phyloP scores from a whole-genome alignment of 2,113 vertebrate species.

The Channa maculata region DNA sequence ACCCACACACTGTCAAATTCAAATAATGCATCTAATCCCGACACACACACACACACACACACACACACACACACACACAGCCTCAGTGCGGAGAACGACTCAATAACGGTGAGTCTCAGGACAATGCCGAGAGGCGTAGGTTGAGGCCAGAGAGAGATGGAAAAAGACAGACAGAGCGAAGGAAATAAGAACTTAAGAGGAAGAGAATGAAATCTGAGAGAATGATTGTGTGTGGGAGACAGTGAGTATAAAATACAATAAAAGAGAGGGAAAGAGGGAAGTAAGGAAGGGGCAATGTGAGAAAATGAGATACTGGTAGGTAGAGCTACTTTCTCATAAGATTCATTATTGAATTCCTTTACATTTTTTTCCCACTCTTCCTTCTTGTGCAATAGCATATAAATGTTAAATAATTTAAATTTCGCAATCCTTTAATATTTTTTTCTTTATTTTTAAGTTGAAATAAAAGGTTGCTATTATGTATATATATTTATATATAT shows the following conservation, averaged over 20 bases:
- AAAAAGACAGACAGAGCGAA: constrained; percentile 1
- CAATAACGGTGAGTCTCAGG: constrained; percentile 25
- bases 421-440: too few relatives aligned
- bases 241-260: constrained; percentile 9
- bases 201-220: constrained; percentile 8
- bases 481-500: too few relatives aligned
- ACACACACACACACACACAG: constrained; percentile 12
- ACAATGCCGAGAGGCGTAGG: constrained; percentile 18
- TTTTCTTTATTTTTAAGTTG: too few relatives aligned
- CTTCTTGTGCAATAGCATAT: background rate
- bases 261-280: background rate
- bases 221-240: constrained; percentile 1
- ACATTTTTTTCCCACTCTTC: background rate
- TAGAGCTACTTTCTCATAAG: constrained; percentile 11
- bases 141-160: constrained; percentile 7
- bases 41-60: constrained; percentile 4
- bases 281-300: background rate
- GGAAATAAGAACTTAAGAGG: constrained; percentile 16
- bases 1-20: constrained; percentile 18
- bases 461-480: too few relatives aligned
- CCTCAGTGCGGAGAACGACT: constrained; percentile 10
- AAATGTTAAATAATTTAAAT: too few relatives aligned
- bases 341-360: constrained; percentile 30
- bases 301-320: constrained; percentile 13
- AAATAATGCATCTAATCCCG: constrained; percentile 12